Evolutionary conservation across 2,113 vertebrate genomes (phyloP), one percentile per base, ranked within the genome.

Genomic region (Pomatorhinus ruficollis): DNA sequence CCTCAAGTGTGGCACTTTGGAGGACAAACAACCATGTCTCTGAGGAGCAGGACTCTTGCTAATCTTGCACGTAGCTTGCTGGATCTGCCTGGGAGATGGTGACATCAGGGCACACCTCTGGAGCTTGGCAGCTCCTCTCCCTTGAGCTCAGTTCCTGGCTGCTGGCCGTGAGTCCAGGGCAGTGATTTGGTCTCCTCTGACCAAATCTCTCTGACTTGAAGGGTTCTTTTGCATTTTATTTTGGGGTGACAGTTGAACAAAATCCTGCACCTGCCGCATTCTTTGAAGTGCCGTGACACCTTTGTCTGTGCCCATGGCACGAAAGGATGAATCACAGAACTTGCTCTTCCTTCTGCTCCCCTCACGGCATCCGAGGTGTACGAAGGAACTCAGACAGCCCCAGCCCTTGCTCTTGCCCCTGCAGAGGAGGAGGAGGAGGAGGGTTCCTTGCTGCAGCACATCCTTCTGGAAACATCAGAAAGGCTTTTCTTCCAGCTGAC

Each of bases 361-460:
- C 42, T 74, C 27, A 11, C 0, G 13, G 39, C 39, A 31, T 53
- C 81, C 30, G 45, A 53, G 37, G 27, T 64, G 31, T 37, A 15
- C 0, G 0, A 59, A 47, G 56, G 33, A 63, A 47, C 77, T 75
- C 76, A 78, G 56, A 50, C 9, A n/a, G 3, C 19, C 35, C n/a
- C 3, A 4, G 31, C 24, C 17, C 17, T 44, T 57, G 52, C 60
- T 74, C 69, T 50, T 89, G 44, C 20, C 49, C 81, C 40, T 87
- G 60, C 61, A 79, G 86, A 39, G 42, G n/a, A 89, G 69, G n/a
- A 87, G 69, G 86, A 39, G 40, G 27, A 89, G 65, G 22, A 50
- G 20, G 10, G 31, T 24, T 92, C 47, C 37, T 84, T 30, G 11
- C 10, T 21, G 11, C 7, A 47, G 15, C 42, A 8, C 63, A 42